Percentiles rank a stretch among this genome's conserved stretches.
phyloP scores from a whole-genome alignment of 2,888 invertebrate species.

The Junonia oenone region DNA sequence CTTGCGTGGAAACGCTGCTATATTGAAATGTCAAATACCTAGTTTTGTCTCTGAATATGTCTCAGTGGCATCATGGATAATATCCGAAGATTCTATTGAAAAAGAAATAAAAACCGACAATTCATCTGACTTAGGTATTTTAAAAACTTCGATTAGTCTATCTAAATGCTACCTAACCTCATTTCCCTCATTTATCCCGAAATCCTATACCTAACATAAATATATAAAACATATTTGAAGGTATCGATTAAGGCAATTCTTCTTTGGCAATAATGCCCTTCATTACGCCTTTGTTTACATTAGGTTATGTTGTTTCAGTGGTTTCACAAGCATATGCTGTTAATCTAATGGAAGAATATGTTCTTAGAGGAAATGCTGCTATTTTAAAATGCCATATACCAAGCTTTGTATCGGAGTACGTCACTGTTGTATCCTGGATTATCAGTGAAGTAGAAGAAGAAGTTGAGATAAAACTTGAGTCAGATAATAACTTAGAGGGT shows the following conservation, averaged over 20 bases:
- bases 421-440: constrained; percentile 91
- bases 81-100: constrained; percentile 83
- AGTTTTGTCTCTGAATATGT: constrained; percentile 96
- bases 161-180: background rate
- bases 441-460: constrained; percentile 83
- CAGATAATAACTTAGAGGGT: constrained; percentile 57
- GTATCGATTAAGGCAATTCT: background rate
- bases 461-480: constrained; percentile 70
- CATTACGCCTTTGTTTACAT: constrained; percentile 27
- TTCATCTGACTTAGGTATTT: constrained; percentile 56
- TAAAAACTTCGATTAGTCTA: background rate
- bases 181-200: constrained; percentile 17
- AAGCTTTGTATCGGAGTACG: constrained; percentile 95
- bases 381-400: constrained; percentile 96
- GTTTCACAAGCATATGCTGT: constrained; percentile 93
- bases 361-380: constrained; percentile 92
- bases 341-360: constrained; percentile 95
- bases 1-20: constrained; percentile 92
- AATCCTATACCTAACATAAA: background rate
- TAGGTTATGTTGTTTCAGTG: constrained; percentile 82
- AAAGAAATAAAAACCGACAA: constrained; percentile 59
- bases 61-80: constrained; percentile 90
- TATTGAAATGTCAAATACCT: constrained; percentile 95
- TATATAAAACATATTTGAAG: background rate
- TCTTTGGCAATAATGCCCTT: constrained; percentile 23